Conservation (phyloP, 2,797 vertebrate genomes). For the Moxostoma hubbsi region DNA sequence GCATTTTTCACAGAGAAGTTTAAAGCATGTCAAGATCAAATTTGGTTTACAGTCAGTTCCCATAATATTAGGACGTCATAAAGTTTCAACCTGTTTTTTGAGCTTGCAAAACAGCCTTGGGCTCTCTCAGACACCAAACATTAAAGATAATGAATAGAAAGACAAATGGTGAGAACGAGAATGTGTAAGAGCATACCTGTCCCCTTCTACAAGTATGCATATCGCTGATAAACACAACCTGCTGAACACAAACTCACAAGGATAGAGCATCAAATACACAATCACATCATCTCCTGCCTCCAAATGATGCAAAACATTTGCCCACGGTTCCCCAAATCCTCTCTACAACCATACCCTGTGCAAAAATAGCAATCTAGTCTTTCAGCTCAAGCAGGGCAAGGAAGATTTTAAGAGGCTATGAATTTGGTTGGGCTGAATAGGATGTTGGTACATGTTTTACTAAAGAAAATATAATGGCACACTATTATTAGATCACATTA, state of each 20-base stretch:
- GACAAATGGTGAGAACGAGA: neutral
- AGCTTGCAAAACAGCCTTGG: no score
- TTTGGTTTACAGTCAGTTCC: no score
- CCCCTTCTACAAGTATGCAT: slow-evolving; percentile 42
- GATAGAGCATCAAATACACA: slow-evolving; percentile 49
- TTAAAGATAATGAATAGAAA: neutral
- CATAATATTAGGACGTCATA: no score
- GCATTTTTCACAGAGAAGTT: no score
- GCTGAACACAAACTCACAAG: slow-evolving; percentile 48
- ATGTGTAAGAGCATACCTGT: slow-evolving; percentile 16
- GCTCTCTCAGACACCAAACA: no score
- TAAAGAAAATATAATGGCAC: slow-evolving; percentile 99
- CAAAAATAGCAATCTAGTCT: slow-evolving; percentile 96
- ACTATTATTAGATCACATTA: slow-evolving; percentile 99
- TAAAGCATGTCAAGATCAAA: no score
- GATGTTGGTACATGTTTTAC: slow-evolving; percentile 99
- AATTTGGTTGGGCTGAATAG: slow-evolving; percentile 98
- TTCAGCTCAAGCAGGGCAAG: slow-evolving; percentile 90
- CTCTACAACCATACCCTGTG: slow-evolving; percentile 75
- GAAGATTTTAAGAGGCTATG: slow-evolving; percentile 99
- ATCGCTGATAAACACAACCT: slow-evolving; percentile 44
- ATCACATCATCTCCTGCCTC: slow-evolving; percentile 54
- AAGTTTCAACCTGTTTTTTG: no score
- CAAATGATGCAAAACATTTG: slow-evolving; percentile 60
- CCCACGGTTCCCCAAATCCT: slow-evolving; percentile 59